Conservation (phyloP, 2,113 vertebrate species). For the Dunckerocampus dactyliophorus region DNA sequence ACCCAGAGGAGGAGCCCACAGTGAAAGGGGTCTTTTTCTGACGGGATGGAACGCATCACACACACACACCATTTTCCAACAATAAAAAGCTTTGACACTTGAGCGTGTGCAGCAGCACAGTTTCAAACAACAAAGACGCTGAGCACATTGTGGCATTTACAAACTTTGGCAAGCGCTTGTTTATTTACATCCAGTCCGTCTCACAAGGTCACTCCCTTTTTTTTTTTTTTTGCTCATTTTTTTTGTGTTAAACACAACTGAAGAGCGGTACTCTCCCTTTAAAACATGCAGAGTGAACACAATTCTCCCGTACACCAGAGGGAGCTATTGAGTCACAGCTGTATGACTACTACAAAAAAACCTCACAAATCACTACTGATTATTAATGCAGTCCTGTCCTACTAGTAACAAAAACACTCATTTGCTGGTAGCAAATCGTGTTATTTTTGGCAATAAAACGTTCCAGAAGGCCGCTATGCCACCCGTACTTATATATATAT, state of each 20-base stretch:
- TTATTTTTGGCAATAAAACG: conserved; percentile 4
- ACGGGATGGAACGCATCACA: no score
- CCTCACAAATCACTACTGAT: neutral
- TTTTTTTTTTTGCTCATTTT: conserved; percentile 29
- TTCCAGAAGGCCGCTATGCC: conserved; percentile 1
- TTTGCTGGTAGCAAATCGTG: conserved; percentile 7
- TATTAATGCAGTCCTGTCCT: neutral
- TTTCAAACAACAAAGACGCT: conserved; percentile 26
- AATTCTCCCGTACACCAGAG: conserved; percentile 49
- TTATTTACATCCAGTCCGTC: conserved; percentile 79
- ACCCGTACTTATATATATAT: conserved; percentile 26
- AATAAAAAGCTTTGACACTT: neutral
- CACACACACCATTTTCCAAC: neutral
- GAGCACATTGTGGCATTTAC: conserved; percentile 64
- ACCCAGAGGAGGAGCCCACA: neutral
- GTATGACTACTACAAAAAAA: conserved; percentile 24
- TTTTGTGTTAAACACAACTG: conserved; percentile 46
- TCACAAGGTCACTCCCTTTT: conserved; percentile 52
- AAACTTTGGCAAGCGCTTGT: conserved; percentile 82
- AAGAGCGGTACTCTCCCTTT: conserved; percentile 49
- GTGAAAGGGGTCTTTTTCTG: neutral
- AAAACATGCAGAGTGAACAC: conserved; percentile 57
- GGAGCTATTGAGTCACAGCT: conserved; percentile 46
- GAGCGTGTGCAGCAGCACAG: neutral
- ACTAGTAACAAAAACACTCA: neutral